Evolutionary conservation across 1,140 invertebrate species (phyloP).

Genomic region (Zaprionus ornatus): DNA sequence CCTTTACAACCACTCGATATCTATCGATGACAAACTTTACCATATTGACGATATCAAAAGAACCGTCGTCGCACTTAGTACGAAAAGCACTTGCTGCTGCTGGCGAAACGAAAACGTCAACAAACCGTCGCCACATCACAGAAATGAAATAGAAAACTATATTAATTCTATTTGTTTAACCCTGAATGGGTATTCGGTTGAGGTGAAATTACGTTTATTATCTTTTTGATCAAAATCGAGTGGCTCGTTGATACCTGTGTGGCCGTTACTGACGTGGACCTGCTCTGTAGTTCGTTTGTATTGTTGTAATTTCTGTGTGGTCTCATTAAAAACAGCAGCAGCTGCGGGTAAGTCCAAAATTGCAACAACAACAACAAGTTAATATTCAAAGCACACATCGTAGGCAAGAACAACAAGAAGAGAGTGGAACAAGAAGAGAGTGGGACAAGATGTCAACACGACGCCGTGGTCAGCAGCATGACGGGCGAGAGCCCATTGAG

Average conservation of each 20-base stretch:
- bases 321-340: conserved; percentile 23
- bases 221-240: background rate
- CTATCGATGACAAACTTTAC: conserved; percentile 16
- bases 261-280: conserved; percentile 48
- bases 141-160: conserved; percentile 17
- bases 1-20: background rate
- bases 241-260: background rate
- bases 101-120: conserved; percentile 44
- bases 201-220: background rate
- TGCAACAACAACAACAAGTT: conserved; percentile 3
- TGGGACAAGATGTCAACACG: conserved; percentile 44
- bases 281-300: background rate
- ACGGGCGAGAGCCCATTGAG: conserved; percentile 5
- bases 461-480: conserved; percentile 24
- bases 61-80: conserved; percentile 21
- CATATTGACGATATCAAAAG: conserved; percentile 14
- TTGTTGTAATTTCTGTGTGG: conserved; percentile 18
- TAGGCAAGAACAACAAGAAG: background rate
- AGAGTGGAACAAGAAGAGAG: no score
- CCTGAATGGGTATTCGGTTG: background rate
- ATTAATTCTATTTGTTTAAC: background rate
- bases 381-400: conserved; percentile 9
- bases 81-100: conserved; percentile 25
- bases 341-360: conserved; percentile 16
- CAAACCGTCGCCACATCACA: conserved; percentile 40